phyloP scores from a whole-genome alignment of 1,140 invertebrate genomes.

The Andrena cerasifolii region DNA sequence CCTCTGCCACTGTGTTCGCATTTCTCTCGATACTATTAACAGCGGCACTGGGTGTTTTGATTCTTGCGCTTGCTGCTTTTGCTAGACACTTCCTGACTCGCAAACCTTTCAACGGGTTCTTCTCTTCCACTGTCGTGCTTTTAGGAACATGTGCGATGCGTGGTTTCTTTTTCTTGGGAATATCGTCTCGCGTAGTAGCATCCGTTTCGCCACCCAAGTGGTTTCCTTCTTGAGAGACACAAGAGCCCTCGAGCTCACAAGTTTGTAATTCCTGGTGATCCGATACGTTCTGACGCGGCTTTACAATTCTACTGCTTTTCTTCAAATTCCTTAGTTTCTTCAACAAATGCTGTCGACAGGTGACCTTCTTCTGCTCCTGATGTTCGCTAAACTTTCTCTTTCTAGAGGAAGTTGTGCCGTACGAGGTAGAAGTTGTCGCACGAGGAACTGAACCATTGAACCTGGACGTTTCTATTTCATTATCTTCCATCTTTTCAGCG shows the following conservation, averaged over 20 bases:
- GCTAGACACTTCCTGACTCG: not conserved
- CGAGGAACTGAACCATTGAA: not conserved
- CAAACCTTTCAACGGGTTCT: not conserved
- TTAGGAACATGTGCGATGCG: constrained; percentile 66
- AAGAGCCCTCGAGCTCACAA: not conserved
- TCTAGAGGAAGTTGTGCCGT: not conserved
- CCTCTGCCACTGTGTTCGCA: not conserved
- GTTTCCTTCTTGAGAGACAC: not conserved
- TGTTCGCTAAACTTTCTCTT: not conserved
- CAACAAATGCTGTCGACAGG: not conserved
- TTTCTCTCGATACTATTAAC: not conserved
- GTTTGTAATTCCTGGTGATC: not conserved
- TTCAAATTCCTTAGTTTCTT: constrained; percentile 39
- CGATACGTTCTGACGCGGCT: not conserved
- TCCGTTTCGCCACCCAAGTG: not conserved
- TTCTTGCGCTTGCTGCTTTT: not conserved
- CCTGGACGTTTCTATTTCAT: not conserved
- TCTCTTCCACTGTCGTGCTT: not conserved
- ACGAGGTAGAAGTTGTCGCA: not conserved
- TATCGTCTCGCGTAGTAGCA: not conserved
- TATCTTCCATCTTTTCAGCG: not conserved
- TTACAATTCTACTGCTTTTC: not conserved
- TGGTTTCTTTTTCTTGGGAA: constrained; percentile 52
- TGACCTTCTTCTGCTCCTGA: not conserved
- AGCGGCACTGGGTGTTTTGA: too few species aligned